Conservation (phyloP, 2,113 vertebrate genomes). For the Chionomys nivalis region DNA sequence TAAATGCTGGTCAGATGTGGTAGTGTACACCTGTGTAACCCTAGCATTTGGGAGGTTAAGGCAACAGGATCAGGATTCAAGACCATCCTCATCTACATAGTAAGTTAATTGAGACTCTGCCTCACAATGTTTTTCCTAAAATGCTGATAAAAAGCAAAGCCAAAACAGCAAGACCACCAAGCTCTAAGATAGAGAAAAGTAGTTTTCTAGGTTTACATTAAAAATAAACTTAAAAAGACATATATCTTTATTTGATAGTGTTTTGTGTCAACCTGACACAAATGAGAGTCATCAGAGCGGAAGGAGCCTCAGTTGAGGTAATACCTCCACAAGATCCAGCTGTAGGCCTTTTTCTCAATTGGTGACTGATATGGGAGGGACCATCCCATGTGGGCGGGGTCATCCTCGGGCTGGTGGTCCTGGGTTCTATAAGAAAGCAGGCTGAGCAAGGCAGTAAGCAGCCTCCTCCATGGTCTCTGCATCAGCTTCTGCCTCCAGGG, state of each 20-base stretch:
- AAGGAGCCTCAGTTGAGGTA: not conserved
- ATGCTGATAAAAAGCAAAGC: conserved; percentile 35
- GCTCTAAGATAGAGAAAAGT: not conserved
- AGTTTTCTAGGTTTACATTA: conserved; percentile 18
- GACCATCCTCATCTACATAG: not conserved
- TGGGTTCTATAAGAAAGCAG: not conserved
- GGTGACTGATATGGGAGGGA: not conserved
- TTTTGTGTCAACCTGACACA: not conserved
- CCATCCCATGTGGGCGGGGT: not conserved
- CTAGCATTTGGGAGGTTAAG: not conserved
- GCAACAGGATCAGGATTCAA: not conserved
- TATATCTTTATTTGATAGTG: conserved; percentile 10
- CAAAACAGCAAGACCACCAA: conserved; percentile 27
- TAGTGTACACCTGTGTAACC: not conserved
- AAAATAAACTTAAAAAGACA: conserved; percentile 51
- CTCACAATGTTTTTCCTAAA: not conserved
- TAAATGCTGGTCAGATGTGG: not conserved
- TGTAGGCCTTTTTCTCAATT: not conserved
- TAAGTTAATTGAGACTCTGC: not conserved
- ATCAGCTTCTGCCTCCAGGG: not conserved
- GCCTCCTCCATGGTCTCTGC: not conserved
- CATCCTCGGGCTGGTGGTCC: not conserved
- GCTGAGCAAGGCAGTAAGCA: not conserved
- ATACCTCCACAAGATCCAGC: not conserved
- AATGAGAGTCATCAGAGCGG: not conserved